Evolutionary conservation across 2,888 invertebrate genomes (phyloP).

Genomic region (Mycalesis mineus): DNA sequence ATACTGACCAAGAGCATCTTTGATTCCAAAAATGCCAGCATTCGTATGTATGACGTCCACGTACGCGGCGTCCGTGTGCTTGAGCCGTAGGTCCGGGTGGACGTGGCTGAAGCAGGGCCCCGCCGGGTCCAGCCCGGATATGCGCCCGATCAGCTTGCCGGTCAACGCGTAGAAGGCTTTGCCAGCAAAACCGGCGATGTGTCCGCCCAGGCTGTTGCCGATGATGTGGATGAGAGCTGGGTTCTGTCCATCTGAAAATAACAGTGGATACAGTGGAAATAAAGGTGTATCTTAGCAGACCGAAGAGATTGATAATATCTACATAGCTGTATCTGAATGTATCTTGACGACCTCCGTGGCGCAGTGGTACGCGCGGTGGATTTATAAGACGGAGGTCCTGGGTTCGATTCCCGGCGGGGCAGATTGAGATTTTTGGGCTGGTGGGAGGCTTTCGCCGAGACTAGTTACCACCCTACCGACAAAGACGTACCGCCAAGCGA

Average conservation of each 20-base stretch:
- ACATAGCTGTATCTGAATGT: too few relatives aligned
- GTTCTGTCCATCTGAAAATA: constrained; percentile 46
- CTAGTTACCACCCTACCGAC: too few relatives aligned
- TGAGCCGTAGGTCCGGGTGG: constrained; percentile 41
- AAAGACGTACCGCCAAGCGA: too few relatives aligned
- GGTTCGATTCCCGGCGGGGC: too few relatives aligned
- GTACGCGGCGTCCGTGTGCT: constrained; percentile 49
- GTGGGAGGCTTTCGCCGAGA: too few relatives aligned
- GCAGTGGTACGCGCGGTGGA: too few relatives aligned
- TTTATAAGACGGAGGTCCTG: too few relatives aligned
- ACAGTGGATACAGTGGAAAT: neutral
- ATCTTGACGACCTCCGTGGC: too few relatives aligned
- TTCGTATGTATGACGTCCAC: constrained; percentile 63
- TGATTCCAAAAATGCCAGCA: constrained; percentile 56
- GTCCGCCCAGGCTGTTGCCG: constrained; percentile 66
- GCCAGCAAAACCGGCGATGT: constrained; percentile 60
- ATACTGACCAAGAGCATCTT: constrained; percentile 50
- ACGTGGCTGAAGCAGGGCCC: constrained; percentile 65
- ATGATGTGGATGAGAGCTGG: constrained; percentile 55
- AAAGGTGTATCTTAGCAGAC: too few relatives aligned
- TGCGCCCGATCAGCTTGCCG: constrained; percentile 47
- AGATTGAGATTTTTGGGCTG: too few relatives aligned
- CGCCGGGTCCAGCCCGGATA: constrained; percentile 63
- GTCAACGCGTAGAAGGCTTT: constrained; percentile 47
- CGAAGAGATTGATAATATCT: too few relatives aligned